phyloP scores from a whole-genome alignment of 2,797 vertebrate genomes.

The Menidia menidia region DNA sequence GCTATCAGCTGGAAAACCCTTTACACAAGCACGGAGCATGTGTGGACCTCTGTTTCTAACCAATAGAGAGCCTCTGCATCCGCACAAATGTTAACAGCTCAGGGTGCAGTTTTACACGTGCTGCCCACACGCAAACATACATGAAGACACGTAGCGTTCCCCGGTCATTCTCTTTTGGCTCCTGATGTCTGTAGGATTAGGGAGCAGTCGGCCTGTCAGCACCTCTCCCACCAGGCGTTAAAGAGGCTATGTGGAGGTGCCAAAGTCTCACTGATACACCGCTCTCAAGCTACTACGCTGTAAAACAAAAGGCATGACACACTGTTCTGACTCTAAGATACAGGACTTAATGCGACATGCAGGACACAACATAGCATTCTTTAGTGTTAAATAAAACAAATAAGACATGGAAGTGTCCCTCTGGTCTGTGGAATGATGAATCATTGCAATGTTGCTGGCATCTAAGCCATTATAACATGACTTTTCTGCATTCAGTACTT shows the following conservation, averaged over 20 bases:
- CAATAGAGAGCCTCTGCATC: neutral
- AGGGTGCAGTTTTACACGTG: neutral
- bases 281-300: slow-evolving; percentile 50
- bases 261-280: slow-evolving; percentile 62
- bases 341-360: slow-evolving; percentile 25
- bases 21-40: neutral
- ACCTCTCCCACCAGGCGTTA: slow-evolving; percentile 80
- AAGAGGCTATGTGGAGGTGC: slow-evolving; percentile 74
- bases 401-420: slow-evolving; percentile 2
- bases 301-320: slow-evolving; percentile 53
- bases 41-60: neutral
- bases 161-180: slow-evolving; percentile 63
- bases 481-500: neutral
- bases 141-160: slow-evolving; percentile 13
- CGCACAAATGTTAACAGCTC: neutral
- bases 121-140: slow-evolving; percentile 13
- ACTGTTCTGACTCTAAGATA: slow-evolving; percentile 50
- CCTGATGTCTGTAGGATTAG: slow-evolving; percentile 67
- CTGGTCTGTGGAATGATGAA: neutral
- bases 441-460: neutral
- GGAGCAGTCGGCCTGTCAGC: slow-evolving; percentile 71
- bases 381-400: neutral
- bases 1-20: neutral
- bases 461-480: too few species aligned
- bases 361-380: slow-evolving; percentile 6